Evolutionary conservation across 2,888 invertebrate genomes (phyloP).

Genomic region (Epistrophe grossulariae): DNA sequence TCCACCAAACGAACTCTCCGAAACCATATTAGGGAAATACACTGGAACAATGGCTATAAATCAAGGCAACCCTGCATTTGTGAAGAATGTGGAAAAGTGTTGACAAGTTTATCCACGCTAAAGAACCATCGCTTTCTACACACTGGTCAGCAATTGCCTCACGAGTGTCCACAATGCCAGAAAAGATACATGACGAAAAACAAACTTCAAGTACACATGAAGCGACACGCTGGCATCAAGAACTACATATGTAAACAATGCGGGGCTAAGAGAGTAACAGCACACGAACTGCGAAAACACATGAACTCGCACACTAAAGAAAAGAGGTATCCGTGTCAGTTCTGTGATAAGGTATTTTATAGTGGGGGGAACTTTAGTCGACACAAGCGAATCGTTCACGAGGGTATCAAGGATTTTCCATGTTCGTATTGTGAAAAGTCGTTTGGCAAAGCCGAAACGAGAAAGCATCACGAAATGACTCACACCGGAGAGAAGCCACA

Average conservation of each 20-base stretch:
- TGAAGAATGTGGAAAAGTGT: slow-evolving; percentile 81
- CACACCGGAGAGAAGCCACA: slow-evolving; percentile 83
- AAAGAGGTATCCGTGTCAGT: slow-evolving; percentile 81
- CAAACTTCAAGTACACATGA: slow-evolving; percentile 82
- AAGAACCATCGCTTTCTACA: slow-evolving; percentile 82
- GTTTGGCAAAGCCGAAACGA: neutral
- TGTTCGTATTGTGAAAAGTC: slow-evolving; percentile 78
- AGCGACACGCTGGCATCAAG: slow-evolving; percentile 82
- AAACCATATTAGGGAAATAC: slow-evolving; percentile 80
- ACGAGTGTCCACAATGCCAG: slow-evolving; percentile 81
- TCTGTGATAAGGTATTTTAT: slow-evolving; percentile 81
- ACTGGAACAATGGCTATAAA: slow-evolving; percentile 78
- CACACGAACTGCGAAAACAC: slow-evolving; percentile 82
- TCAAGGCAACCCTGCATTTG: slow-evolving; percentile 80
- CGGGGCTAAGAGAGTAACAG: slow-evolving; percentile 82
- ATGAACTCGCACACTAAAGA: slow-evolving; percentile 82
- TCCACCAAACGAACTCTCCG: slow-evolving; percentile 81
- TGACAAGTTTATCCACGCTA: slow-evolving; percentile 81
- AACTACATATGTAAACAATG: slow-evolving; percentile 82
- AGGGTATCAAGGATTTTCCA: slow-evolving; percentile 82
- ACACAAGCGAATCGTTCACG: slow-evolving; percentile 82
- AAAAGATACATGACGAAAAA: slow-evolving; percentile 82
- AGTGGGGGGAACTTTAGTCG: slow-evolving; percentile 81
- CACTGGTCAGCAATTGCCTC: slow-evolving; percentile 81
- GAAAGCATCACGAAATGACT: slow-evolving; percentile 78